Evolutionary conservation across 1,140 invertebrate genomes (phyloP).

Genomic region (Euglossa dilemma): DNA sequence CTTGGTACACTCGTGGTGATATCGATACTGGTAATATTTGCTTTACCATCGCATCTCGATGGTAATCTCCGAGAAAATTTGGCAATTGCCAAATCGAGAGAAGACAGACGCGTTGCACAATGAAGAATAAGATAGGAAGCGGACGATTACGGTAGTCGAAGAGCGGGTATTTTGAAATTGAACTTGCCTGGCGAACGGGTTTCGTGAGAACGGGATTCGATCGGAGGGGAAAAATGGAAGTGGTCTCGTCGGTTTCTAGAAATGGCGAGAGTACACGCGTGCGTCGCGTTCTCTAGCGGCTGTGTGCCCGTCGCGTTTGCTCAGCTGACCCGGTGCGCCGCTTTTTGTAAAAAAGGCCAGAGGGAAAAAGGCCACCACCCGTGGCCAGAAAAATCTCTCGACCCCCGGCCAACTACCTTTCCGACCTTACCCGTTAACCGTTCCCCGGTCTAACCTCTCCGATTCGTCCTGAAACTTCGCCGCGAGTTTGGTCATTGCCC

Average conservation of each 20-base stretch:
- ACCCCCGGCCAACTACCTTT: neutral
- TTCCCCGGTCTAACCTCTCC: too few species aligned
- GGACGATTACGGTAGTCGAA: too few species aligned
- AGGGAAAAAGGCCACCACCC: neutral
- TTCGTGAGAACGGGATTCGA: neutral
- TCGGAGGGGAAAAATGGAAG: neutral
- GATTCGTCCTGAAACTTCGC: too few species aligned
- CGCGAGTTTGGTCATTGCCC: too few species aligned
- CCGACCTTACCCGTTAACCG: neutral
- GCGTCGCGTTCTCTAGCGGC: neutral
- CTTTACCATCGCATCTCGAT: too few species aligned
- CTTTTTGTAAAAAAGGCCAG: constrained; percentile 21
- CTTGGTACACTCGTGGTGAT: too few species aligned
- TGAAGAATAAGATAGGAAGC: too few species aligned
- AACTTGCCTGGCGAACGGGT: constrained; percentile 5
- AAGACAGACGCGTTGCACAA: too few species aligned
- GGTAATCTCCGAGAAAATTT: too few species aligned
- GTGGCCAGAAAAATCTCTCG: neutral
- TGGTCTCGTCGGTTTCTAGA: neutral
- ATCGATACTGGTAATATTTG: too few species aligned
- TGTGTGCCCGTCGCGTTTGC: constrained; percentile 24
- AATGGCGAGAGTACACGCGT: neutral
- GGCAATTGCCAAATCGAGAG: too few species aligned
- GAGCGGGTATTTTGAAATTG: neutral
- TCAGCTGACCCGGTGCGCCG: constrained; percentile 26